Base-by-base conservation (phyloP, 2,888 invertebrate genomes). In the Sinhomidia bicolor region DNA sequence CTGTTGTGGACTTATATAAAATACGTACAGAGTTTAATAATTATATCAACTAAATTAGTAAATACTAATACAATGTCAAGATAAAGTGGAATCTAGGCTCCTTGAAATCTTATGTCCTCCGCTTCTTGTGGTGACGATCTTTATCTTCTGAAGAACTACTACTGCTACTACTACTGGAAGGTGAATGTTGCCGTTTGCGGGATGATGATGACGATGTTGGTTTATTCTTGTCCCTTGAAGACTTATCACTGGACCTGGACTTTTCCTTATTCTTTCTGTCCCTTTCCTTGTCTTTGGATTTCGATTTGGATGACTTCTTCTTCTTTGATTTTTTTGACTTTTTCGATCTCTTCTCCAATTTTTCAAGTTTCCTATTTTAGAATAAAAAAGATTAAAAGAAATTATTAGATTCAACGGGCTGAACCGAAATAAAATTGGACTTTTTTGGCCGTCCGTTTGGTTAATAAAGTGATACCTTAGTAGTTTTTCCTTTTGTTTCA, bases 401-500 rank as follows among this genome's bases (percentile, higher is more conserved):
- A 23, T n/a, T 4, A 23, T 3, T 26, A n/a, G n/a, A n/a, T n/a
- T n/a, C n/a, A n/a, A n/a, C n/a, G n/a, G n/a, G n/a, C n/a, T n/a
- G n/a, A n/a, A n/a, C n/a, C n/a, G n/a, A n/a, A n/a, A n/a, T n/a
- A n/a, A n/a, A n/a, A n/a, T n/a, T n/a, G n/a, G n/a, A n/a, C n/a
- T n/a, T n/a, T n/a, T n/a, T n/a, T n/a, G n/a, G n/a, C n/a, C n/a
- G n/a, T n/a, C n/a, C n/a, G n/a, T n/a, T n/a, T n/a, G n/a, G n/a
- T n/a, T 36, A 23, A 23, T 65, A 62, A 44, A 26, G 10, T 1
- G 26, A 74, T 94, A 96, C 96, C 96, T 98, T n/a, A 99, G 94
- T 20, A 99, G 94, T 93, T 97, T 97, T 92, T 97, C 96, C 94
- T 99, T 99, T 93, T 99, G 98, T 93, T 98, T 97, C 90, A 96